Conservation (phyloP, 2,888 invertebrate species). For the Syrphus vitripennis region DNA sequence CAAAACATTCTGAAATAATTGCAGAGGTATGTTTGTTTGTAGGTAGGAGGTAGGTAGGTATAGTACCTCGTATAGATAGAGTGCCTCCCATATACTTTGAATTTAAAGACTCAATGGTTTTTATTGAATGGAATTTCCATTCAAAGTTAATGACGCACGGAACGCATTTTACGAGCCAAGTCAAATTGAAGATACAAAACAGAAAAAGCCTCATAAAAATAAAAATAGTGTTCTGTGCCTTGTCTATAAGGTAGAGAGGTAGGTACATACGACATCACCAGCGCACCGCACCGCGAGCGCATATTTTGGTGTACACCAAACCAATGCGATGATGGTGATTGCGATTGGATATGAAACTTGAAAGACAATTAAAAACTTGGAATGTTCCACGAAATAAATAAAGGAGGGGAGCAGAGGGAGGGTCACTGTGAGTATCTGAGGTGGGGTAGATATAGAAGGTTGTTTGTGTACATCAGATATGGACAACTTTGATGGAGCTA, state of each 20-base stretch:
- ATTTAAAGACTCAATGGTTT: constrained; percentile 31
- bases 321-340: not conserved
- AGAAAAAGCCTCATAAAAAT: constrained; percentile 22
- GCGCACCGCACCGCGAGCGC: not conserved
- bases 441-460: not conserved
- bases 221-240: not conserved
- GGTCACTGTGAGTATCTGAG: not conserved
- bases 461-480: not conserved
- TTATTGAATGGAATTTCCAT: constrained; percentile 34
- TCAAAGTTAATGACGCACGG: constrained; percentile 33
- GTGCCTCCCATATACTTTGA: not conserved
- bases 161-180: constrained; percentile 34
- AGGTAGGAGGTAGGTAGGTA: not conserved
- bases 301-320: constrained; percentile 3
- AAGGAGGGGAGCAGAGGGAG: not conserved
- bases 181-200: constrained; percentile 31
- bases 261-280: not conserved
- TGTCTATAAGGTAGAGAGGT: not conserved
- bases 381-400: constrained; percentile 5
- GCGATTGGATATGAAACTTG: constrained; percentile 13
- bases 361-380: constrained; percentile 32
- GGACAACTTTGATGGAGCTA: not conserved
- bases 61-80: not conserved
- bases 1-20: not conserved
- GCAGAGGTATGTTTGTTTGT: too few species aligned